Evolutionary conservation across 2,888 invertebrate species (phyloP).

Genomic region (Mythimna impura): DNA sequence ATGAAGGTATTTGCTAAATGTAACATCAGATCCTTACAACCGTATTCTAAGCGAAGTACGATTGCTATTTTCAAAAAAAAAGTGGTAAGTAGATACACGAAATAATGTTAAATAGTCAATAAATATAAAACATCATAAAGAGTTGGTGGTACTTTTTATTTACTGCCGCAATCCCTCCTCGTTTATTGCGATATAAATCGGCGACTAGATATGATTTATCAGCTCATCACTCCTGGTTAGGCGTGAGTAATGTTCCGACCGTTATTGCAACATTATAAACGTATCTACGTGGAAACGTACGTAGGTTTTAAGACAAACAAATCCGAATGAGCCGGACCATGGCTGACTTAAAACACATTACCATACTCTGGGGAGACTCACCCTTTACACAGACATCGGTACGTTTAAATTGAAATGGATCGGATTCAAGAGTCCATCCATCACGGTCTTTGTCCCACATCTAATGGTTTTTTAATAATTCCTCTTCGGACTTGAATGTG

Average conservation of each 20-base stretch:
- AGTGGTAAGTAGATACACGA: slow-evolving; percentile 13
- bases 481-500: slow-evolving; percentile 77
- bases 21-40: slow-evolving; percentile 4
- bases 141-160: slow-evolving; percentile 83
- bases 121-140: slow-evolving; percentile 79
- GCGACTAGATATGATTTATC: slow-evolving; percentile 89
- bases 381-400: slow-evolving; percentile 82
- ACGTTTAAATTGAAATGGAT: slow-evolving; percentile 89
- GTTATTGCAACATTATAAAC: slow-evolving; percentile 84
- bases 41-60: background rate
- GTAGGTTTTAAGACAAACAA: slow-evolving; percentile 57
- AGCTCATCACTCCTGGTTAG: slow-evolving; percentile 88
- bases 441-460: slow-evolving; percentile 84
- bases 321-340: slow-evolving; percentile 67
- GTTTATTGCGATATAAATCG: slow-evolving; percentile 89
- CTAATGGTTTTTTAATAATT: slow-evolving; percentile 90
- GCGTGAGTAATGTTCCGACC: slow-evolving; percentile 82
- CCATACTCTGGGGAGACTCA: slow-evolving; percentile 83
- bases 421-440: slow-evolving; percentile 88
- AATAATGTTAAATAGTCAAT: slow-evolving; percentile 62
- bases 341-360: slow-evolving; percentile 80
- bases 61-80: slow-evolving; percentile 26
- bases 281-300: slow-evolving; percentile 58
- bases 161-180: slow-evolving; percentile 82
- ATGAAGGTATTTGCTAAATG: slow-evolving; percentile 46